These are phyloP conservation scores for Ophion ventricosus DNA, from an alignment of 2,888 invertebrate genomes.

Conservation along the genomic window DNA sequence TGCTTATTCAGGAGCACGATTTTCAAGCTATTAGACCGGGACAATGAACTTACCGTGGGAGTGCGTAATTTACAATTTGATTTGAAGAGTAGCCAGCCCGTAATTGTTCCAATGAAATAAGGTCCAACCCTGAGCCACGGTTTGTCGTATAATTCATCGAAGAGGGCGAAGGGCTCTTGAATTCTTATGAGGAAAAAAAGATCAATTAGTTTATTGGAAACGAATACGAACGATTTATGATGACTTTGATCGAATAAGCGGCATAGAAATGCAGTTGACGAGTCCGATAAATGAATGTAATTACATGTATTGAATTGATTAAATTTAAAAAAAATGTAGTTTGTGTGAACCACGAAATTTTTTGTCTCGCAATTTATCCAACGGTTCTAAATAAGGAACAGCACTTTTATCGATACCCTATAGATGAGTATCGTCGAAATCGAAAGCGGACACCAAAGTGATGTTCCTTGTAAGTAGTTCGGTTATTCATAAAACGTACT, in stretches of 20 bases:
- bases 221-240: neutral
- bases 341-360: too few relatives aligned
- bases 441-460: neutral
- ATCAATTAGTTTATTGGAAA: neutral
- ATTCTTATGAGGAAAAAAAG: conserved; percentile 83
- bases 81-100: conserved; percentile 89
- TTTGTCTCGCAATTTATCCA: neutral
- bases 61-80: conserved; percentile 86
- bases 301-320: too few relatives aligned
- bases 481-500: neutral
- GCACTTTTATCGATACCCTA: neutral
- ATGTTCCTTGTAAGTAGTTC: neutral
- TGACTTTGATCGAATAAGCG: neutral
- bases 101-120: conserved; percentile 91
- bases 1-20: neutral
- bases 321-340: too few relatives aligned
- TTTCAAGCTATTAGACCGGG: neutral
- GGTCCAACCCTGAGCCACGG: conserved; percentile 93
- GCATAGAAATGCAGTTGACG: too few relatives aligned
- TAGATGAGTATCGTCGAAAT: neutral
- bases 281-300: too few relatives aligned
- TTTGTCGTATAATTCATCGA: conserved; percentile 92
- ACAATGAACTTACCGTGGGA: conserved; percentile 73
- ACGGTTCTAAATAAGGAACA: neutral
- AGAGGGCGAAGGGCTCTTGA: conserved; percentile 92